Evolutionary conservation across 2,797 vertebrate genomes (phyloP), one percentile per base, ranked within the genome.

Genomic region (Molossus alvarezi): DNA sequence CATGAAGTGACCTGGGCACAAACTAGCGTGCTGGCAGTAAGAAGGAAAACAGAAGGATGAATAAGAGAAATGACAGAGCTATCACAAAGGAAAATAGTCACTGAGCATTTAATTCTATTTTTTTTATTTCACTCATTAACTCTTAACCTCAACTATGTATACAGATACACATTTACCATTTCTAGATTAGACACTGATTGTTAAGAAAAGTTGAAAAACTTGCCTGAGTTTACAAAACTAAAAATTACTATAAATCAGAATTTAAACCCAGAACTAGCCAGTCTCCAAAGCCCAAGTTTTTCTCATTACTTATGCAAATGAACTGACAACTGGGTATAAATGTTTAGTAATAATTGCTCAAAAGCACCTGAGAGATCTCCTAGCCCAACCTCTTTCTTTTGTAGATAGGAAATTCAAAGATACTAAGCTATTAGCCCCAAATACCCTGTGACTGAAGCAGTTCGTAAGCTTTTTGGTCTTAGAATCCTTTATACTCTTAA

Each of bases 401-500:
- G 3, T 37, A 71, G 57, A 69, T 1, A 93, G n/a, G 45, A 84
- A 91, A 51, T 75, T 88, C 58, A 65, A 27, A 88, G 51, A 88
- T 8, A 55, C 14, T 45, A 58, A 9, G 29, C 60, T 62, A 57
- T 4, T 80, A 12, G 27, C 23, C 73, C 73, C 37, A 81, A 92
- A 79, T 15, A 65, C 12, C 27, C n/a, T 72, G 21, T 33, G 57
- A 37, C 33, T 85, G 60, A 27, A 73, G 33, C 14, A 88, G 3
- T 87, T 87, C 60, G 80, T n/a, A 92, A 88, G 75, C 21, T 41
- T 60, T 93, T 60, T 77, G n/a, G 17, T 82, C 57, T 90, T 37
- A 62, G 15, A 29, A 33, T 27, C 45, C 21, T 84, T 87, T 6
- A 72, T 4, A 53, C 5, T 33, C n/a, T 91, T 88, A 76, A 79